phyloP scores from a whole-genome alignment of 2,797 vertebrate genomes.

The Parambassis ranga region DNA sequence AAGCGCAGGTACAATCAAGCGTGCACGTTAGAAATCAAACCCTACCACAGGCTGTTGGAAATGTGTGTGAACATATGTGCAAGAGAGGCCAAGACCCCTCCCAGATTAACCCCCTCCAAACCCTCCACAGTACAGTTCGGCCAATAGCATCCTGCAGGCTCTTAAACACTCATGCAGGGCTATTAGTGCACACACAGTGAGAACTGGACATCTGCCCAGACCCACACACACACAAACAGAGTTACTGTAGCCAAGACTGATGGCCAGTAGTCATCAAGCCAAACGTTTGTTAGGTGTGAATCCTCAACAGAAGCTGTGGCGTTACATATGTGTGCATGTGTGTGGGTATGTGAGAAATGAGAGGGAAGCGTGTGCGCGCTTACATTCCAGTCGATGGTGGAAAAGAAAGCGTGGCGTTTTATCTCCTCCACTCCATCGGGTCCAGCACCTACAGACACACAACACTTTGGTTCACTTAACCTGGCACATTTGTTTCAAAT shows the following conservation, averaged over 20 bases:
- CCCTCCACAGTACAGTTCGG: constrained; percentile 45
- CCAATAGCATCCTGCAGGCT: constrained; percentile 74
- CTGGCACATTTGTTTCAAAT: constrained; percentile 16
- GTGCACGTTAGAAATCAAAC: constrained; percentile 27
- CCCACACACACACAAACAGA: constrained; percentile 45
- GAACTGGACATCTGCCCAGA: constrained; percentile 76
- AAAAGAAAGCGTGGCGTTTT: constrained; percentile 96
- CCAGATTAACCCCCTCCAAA: constrained; percentile 67
- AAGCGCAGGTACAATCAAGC: background rate
- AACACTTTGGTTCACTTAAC: constrained; percentile 45
- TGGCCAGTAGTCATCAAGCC: constrained; percentile 65
- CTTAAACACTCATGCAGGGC: constrained; percentile 72
- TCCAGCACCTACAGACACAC: constrained; percentile 86
- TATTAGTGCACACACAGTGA: constrained; percentile 75
- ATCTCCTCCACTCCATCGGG: constrained; percentile 98
- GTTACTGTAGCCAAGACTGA: constrained; percentile 55
- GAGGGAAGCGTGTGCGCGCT: constrained; percentile 65
- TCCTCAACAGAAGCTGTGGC: constrained; percentile 67
- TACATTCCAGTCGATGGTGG: constrained; percentile 99
- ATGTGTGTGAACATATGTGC: constrained; percentile 39
- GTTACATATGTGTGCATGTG: constrained; percentile 34
- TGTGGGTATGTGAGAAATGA: constrained; percentile 19
- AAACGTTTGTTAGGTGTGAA: constrained; percentile 77
- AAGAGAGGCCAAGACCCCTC: constrained; percentile 46
- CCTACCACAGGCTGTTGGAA: constrained; percentile 1